phyloP scores from a whole-genome alignment of 2,888 invertebrate genomes.

The Drosophila pullipes region DNA sequence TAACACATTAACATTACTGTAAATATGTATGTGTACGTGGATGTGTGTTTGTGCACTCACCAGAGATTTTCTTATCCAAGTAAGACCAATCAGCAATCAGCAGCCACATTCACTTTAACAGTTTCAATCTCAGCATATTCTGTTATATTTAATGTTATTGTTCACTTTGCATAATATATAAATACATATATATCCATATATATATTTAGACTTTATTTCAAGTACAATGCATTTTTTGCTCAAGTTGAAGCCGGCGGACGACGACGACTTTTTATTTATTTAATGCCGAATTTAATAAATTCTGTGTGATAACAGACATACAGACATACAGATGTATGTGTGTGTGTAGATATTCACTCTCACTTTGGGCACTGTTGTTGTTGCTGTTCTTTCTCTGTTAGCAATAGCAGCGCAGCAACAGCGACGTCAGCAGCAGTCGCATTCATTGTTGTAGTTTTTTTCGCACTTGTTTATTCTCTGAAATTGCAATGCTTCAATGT shows the following conservation, averaged over 20 bases:
- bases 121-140: constrained; percentile 41
- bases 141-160: constrained; percentile 33
- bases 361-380: constrained; percentile 7
- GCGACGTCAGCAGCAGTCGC: not conserved
- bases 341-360: constrained; percentile 10
- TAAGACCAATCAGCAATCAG: constrained; percentile 29
- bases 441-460: constrained; percentile 34
- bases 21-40: not conserved
- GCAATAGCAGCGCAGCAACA: not conserved
- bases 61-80: constrained; percentile 35
- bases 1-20: not conserved
- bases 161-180: constrained; percentile 27
- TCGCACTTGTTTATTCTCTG: constrained; percentile 34
- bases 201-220: constrained; percentile 5
- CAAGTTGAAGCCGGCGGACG: constrained; percentile 4
- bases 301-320: constrained; percentile 13
- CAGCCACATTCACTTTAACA: constrained; percentile 39
- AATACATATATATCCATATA: not conserved
- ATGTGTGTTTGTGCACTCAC: constrained; percentile 23
- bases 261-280: constrained; percentile 19
- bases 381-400: constrained; percentile 15
- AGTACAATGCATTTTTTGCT: constrained; percentile 23
- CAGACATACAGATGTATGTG: constrained; percentile 4
- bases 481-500: constrained; percentile 38
- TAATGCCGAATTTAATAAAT: constrained; percentile 19